These are phyloP conservation scores for Diabrotica virgifera DNA, from an alignment of 1,140 invertebrate genomes.

Conservation along the genomic window DNA sequence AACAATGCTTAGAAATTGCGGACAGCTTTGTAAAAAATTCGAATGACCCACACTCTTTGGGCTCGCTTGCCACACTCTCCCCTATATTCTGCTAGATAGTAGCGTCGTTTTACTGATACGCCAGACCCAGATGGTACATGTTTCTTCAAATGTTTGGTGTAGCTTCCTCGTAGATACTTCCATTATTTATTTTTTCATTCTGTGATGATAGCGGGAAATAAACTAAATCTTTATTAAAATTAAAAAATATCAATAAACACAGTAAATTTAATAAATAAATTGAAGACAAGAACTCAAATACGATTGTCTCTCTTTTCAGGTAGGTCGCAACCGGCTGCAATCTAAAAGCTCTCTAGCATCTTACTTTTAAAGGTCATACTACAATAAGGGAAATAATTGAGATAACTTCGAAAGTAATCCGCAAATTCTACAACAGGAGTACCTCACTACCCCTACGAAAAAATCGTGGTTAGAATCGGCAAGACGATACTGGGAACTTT, in stretches of 20 bases:
- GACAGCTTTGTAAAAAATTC: no score
- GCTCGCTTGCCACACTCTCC: no score
- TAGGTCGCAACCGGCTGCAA: conserved; percentile 19
- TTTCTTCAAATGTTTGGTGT: no score
- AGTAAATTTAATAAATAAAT: not conserved
- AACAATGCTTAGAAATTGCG: no score
- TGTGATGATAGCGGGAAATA: conserved; percentile 10
- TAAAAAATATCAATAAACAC: conserved; percentile 6
- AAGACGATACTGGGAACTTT: conserved; percentile 20
- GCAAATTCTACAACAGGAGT: conserved; percentile 35
- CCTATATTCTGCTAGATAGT: conserved; percentile 16
- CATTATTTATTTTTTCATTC: conserved; percentile 21
- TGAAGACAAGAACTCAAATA: conserved; percentile 3
- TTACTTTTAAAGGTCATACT: conserved; percentile 21
- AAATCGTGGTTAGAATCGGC: conserved; percentile 32
- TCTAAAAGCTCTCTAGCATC: conserved; percentile 16
- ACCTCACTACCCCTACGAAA: conserved; percentile 30
- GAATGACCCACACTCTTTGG: no score
- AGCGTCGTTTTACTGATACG: conserved; percentile 11
- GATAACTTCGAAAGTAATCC: conserved; percentile 34
- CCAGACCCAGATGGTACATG: no score
- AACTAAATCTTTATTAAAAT: conserved; percentile 1
- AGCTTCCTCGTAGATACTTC: conserved; percentile 16
- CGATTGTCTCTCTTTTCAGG: conserved; percentile 15
- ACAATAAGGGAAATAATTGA: conserved; percentile 33